These are phyloP conservation scores for Lontra canadensis DNA, from an alignment of 2,113 vertebrate genomes.

Conservation along the genomic window DNA sequence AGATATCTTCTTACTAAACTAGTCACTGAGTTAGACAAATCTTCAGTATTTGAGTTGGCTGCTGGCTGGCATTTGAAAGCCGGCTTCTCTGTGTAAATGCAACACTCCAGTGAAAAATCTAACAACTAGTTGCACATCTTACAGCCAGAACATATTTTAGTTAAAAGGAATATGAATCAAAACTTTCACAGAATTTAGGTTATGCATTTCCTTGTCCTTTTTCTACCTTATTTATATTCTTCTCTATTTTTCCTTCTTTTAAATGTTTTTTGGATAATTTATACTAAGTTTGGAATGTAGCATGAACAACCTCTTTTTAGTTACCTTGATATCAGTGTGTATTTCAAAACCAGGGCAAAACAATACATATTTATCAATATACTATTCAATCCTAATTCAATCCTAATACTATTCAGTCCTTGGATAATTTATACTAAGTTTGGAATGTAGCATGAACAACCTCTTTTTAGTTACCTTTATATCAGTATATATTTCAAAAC, in stretches of 20 bases:
- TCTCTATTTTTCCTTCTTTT: conserved; percentile 23
- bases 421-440: neutral
- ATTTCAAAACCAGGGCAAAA: conserved; percentile 41
- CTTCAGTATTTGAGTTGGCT: conserved; percentile 58
- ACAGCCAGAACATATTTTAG: conserved; percentile 74
- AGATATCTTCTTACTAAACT: conserved; percentile 46
- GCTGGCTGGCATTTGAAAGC: conserved; percentile 72
- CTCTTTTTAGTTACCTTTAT: neutral
- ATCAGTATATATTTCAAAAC: neutral
- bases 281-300: conserved; percentile 4
- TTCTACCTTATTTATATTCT: conserved; percentile 44
- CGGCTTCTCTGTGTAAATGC: conserved; percentile 74
- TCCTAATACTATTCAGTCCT: too few species aligned
- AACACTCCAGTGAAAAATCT: conserved; percentile 52
- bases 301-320: neutral
- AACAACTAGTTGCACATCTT: conserved; percentile 77
- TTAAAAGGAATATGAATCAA: conserved; percentile 77
- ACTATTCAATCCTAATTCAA: neutral
- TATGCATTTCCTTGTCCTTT: conserved; percentile 70
- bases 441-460: neutral
- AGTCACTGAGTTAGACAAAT: conserved; percentile 48
- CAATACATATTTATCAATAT: neutral
- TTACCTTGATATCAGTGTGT: neutral
- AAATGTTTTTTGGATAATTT: neutral
- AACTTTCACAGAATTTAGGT: conserved; percentile 72